Base-by-base conservation (phyloP, 1,140 invertebrate species). In the Pseudomyrmex concolor region DNA sequence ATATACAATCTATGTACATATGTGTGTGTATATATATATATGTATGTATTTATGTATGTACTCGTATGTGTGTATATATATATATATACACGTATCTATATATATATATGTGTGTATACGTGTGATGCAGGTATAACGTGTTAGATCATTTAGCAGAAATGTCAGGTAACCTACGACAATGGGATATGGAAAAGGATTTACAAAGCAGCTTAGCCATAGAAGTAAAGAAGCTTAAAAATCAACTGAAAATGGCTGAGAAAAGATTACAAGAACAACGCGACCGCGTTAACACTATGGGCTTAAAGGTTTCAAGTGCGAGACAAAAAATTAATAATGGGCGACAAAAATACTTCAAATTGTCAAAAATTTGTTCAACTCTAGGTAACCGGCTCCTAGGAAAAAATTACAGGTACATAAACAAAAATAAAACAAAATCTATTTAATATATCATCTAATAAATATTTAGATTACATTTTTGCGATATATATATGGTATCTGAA, bases 381-480 rank as follows among this genome's bases (percentile, higher is more conserved):
- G 94, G 94, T 60, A 86, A 80, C n/a, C 78, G 86, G 54, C 83
- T 94, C 76, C 59, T 91, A 54, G 94, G 93, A 86, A 67, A 85
- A 8, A 89, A 88, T 57, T 94, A 94, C 83, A 94, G 93, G 94
- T 94, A 93, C 57, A 63, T 84, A 93, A 93, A 92, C 94, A 93
- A n/a, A n/a, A n/a, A n/a, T 63, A 59, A 84, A 10, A 93, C 92
- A 92, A 50, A 67, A 25, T 8, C 43, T 17, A 48, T 25, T 22
- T 73, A 17, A 63, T 50, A 82, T 82, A 78, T 25, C 2, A 25
- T 3, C 25, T 25, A 25, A 25, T 25, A 25, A 0, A 3, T 25
- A 25, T 25, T 25, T 25, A 25, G 25, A 25, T 25, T 25, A 25
- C 2, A 25, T 25, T 25, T 25, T 25, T 25, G 25, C 25, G 0